Conservation (phyloP, 2,113 vertebrate species). For the Zosterops hypoxanthus region DNA sequence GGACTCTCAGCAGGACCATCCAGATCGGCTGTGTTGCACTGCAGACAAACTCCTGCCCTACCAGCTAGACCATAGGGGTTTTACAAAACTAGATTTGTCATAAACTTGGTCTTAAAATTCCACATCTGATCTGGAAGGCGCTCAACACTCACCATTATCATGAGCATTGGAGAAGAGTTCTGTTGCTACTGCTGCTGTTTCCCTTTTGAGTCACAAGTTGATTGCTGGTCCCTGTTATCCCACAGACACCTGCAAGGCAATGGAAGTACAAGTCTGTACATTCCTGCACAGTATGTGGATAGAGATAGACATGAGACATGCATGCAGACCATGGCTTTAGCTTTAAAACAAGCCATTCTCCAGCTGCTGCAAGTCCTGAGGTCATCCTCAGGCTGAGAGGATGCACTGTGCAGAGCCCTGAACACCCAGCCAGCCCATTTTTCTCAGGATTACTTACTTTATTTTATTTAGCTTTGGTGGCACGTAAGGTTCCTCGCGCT, state of each 20-base stretch:
- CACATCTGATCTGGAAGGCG: not conserved
- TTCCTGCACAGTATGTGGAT: not conserved
- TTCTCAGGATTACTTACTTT: slow-evolving; percentile 57
- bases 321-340: not conserved
- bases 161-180: accelerated
- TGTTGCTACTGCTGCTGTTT: not conserved
- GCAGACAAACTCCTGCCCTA: not conserved
- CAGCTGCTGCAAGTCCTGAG: not conserved
- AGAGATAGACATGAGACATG: not conserved
- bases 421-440: not conserved
- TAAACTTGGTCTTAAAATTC: not conserved
- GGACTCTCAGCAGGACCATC: not conserved
- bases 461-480: slow-evolving; percentile 64
- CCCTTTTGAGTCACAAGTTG: not conserved
- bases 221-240: not conserved
- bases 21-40: not conserved
- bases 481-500: slow-evolving; percentile 52
- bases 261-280: not conserved
- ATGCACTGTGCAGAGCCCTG: not conserved
- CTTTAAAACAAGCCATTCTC: not conserved
- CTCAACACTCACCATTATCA: not conserved
- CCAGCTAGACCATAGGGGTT: not conserved
- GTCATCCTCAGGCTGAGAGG: not conserved
- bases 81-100: not conserved
- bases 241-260: not conserved